These are phyloP conservation scores for Anthrax anthrax DNA, from an alignment of 2,888 invertebrate genomes.

Conservation along the genomic window DNA sequence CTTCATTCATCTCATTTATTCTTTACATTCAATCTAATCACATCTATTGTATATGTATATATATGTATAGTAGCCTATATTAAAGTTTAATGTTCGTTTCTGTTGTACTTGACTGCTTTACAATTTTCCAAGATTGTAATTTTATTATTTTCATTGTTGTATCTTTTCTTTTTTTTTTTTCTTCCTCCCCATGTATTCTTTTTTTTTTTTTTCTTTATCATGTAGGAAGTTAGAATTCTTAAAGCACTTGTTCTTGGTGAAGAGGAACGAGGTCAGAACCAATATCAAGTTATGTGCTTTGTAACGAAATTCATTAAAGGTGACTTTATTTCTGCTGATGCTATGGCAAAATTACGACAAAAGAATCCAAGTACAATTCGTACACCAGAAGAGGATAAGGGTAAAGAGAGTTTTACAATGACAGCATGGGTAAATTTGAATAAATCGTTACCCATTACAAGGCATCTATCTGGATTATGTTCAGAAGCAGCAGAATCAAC, in stretches of 20 bases:
- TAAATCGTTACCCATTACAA: conserved; percentile 52
- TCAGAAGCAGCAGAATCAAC: conserved; percentile 60
- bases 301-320: conserved; percentile 79
- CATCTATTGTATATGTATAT: neutral
- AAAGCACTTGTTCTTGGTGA: conserved; percentile 80
- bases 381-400: conserved; percentile 79
- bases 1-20: no score
- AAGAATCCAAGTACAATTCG: conserved; percentile 77
- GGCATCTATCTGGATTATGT: conserved; percentile 62
- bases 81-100: neutral
- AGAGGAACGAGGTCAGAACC: conserved; percentile 80
- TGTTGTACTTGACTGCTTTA: no score
- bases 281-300: conserved; percentile 83
- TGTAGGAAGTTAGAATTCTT: conserved; percentile 82
- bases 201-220: conserved; percentile 13
- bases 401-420: conserved; percentile 69
- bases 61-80: neutral
- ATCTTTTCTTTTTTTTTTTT: conserved; percentile 2
- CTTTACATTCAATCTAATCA: no score
- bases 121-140: neutral
- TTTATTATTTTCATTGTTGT: neutral
- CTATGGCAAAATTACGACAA: conserved; percentile 89
- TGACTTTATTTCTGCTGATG: conserved; percentile 91
- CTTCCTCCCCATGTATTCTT: conserved; percentile 5
- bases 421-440: conserved; percentile 64